Evolutionary conservation across 2,797 vertebrate genomes (phyloP).

Genomic region (Phoebastria nigripes): DNA sequence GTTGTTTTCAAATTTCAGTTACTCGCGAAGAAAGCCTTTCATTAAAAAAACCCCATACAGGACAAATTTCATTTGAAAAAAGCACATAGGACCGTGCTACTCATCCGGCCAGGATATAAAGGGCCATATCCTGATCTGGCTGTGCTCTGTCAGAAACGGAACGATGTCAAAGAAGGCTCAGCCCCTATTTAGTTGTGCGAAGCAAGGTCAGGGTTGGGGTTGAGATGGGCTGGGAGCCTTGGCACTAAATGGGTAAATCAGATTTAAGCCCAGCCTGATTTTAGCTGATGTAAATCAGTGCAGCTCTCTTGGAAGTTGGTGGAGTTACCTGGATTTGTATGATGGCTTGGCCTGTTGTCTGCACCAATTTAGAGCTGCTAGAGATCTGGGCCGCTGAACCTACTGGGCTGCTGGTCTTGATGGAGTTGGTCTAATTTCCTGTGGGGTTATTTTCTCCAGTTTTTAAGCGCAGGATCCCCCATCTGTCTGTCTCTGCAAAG

Average conservation of each 20-base stretch:
- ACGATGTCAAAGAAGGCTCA: not conserved
- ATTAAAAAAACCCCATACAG: not conserved
- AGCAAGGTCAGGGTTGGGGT: not conserved
- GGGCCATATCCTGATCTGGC: not conserved
- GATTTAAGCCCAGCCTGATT: not conserved
- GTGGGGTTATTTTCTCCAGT: not conserved
- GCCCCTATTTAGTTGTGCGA: not conserved
- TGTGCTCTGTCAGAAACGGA: not conserved
- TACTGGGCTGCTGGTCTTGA: not conserved
- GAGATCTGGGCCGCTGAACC: not conserved
- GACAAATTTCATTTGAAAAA: not conserved
- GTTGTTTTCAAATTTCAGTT: not conserved
- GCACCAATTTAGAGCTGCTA: not conserved
- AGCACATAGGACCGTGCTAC: fast-evolving
- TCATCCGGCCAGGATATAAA: fast-evolving
- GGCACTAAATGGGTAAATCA: not conserved
- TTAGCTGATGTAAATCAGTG: not conserved
- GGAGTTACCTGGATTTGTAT: not conserved
- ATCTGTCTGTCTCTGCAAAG: constrained; percentile 34
- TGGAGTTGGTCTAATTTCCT: not conserved
- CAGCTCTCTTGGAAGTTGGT: not conserved
- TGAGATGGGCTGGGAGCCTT: not conserved
- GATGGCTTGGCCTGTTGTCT: not conserved
- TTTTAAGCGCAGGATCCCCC: constrained; percentile 25
- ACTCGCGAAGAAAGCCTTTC: not conserved